Evolutionary conservation across 2,888 invertebrate species (phyloP).

Genomic region (Tiliacea citrago): DNA sequence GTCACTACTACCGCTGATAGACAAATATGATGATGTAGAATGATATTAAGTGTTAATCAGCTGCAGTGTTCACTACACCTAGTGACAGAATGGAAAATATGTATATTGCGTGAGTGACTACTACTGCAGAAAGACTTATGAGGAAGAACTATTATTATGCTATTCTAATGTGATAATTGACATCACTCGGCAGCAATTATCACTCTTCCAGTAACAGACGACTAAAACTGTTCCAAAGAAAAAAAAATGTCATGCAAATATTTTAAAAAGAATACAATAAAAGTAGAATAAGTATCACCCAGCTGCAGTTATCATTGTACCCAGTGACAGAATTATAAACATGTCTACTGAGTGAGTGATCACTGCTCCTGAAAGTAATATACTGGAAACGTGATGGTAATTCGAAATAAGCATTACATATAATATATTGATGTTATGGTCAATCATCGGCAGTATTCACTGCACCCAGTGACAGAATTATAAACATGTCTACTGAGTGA

Average conservation of each 20-base stretch:
- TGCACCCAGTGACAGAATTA: slow-evolving; percentile 4
- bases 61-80: slow-evolving; percentile 24
- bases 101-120: slow-evolving; percentile 5
- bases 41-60: not conserved
- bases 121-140: not conserved
- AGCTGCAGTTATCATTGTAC: too few relatives aligned
- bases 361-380: slow-evolving; percentile 47
- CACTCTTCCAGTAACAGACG: too few relatives aligned
- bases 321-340: too few relatives aligned
- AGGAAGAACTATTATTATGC: not conserved
- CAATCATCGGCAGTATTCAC: not conserved
- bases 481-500: slow-evolving; percentile 46
- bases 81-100: slow-evolving; percentile 39
- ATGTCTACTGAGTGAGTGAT: too few relatives aligned
- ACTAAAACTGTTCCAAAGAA: too few relatives aligned
- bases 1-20: slow-evolving; percentile 21
- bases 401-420: not conserved
- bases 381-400: not conserved
- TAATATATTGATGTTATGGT: too few relatives aligned
- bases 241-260: too few relatives aligned
- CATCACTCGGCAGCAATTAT: too few relatives aligned
- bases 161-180: too few relatives aligned
- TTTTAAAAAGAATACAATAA: too few relatives aligned
- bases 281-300: not conserved
- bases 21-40: not conserved